phyloP scores from a whole-genome alignment of 2,797 vertebrate genomes.

The Vultur gryphus region DNA sequence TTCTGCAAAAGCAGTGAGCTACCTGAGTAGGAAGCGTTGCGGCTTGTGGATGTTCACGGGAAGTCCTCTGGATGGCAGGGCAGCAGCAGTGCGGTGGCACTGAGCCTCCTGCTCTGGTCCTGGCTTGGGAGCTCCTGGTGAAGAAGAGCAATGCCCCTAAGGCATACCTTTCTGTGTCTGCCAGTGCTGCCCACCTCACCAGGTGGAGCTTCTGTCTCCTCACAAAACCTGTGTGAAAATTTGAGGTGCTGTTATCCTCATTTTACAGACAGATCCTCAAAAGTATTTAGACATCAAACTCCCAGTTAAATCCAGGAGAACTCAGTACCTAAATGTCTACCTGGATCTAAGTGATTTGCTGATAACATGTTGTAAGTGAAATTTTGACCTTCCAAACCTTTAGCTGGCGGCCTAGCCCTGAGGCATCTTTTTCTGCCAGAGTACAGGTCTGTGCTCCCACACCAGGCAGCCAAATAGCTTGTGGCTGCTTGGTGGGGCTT shows the following conservation, averaged over 20 bases:
- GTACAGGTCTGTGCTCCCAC: neutral
- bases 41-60: neutral
- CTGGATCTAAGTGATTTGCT: neutral
- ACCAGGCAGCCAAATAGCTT: neutral
- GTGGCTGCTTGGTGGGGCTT: neutral
- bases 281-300: neutral
- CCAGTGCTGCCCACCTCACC: neutral
- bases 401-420: neutral
- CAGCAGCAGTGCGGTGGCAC: rapidly evolving
- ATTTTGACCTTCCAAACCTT: neutral
- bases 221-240: neutral
- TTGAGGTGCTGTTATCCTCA: neutral
- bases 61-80: neutral
- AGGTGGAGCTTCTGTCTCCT: neutral
- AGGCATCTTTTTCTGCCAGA: neutral
- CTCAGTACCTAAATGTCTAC: neutral
- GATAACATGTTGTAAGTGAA: neutral
- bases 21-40: rapidly evolving
- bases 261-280: neutral
- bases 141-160: neutral
- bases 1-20: neutral
- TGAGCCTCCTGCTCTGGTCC: neutral
- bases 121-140: neutral
- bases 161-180: neutral
- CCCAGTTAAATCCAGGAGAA: neutral